A percentile compares a stretch with the other conserved stretches of the same genome.
phyloP scores from a whole-genome alignment of 2,888 invertebrate species.

The Hemicrepidius hirtus region DNA sequence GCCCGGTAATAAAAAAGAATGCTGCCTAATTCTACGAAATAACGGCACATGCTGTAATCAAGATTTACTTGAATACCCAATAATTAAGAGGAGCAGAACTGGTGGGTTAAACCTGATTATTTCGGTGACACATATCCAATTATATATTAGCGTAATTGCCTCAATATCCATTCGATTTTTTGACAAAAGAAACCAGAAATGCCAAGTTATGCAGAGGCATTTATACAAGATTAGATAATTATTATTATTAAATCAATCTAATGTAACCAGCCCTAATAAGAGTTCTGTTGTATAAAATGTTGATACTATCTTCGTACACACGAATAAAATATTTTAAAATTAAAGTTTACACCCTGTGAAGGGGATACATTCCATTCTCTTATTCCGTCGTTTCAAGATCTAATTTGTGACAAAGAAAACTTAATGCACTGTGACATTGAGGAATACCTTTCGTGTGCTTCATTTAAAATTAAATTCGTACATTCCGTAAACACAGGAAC shows the following conservation, averaged over 20 bases:
- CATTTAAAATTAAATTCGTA: not conserved
- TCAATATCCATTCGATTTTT: not conserved
- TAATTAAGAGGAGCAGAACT: conserved; percentile 16
- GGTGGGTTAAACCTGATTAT: conserved; percentile 23
- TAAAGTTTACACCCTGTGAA: no score
- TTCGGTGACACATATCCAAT: conserved; percentile 2
- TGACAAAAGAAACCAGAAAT: not conserved
- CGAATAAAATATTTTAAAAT: no score
- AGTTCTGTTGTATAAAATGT: no score
- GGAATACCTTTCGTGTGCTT: not conserved
- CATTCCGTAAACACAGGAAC: not conserved
- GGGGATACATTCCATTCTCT: no score
- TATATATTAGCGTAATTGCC: conserved; percentile 20
- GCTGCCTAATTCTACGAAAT: conserved; percentile 4
- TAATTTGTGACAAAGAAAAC: no score
- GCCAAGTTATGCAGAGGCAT: not conserved
- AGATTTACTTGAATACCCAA: conserved; percentile 14
- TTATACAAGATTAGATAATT: no score
- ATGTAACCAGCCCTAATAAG: no score
- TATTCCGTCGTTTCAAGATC: no score
- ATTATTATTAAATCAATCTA: no score
- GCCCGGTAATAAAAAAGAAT: not conserved
- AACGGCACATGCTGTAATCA: conserved; percentile 18
- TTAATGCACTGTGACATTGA: not conserved
- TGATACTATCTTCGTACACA: no score